These are phyloP conservation scores for Epizoanthus stellaris DNA, from an alignment of 92 coral and sea anemone genomes.

Conservation along the genomic window DNA sequence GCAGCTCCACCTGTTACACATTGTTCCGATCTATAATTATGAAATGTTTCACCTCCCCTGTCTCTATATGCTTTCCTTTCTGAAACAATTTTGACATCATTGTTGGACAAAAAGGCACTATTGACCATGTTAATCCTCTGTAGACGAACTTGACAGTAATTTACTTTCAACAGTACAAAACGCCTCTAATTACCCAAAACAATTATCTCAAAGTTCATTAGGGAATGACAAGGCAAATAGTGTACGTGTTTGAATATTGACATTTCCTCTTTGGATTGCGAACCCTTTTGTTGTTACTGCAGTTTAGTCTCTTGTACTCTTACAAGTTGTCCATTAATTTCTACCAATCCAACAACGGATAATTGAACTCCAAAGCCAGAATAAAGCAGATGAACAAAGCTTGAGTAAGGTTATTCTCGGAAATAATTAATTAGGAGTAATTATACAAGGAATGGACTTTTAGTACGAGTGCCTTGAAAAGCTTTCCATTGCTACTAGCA, in stretches of 20 bases:
- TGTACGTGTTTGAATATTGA: neutral
- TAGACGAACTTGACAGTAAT: constrained; percentile 10
- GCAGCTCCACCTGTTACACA: constrained; percentile 3
- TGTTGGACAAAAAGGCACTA: neutral
- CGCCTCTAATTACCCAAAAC: neutral
- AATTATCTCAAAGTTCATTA: constrained; percentile 6
- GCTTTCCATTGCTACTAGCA: neutral
- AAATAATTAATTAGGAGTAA: neutral
- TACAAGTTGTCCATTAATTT: constrained; percentile 21
- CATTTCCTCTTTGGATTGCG: constrained; percentile 10
- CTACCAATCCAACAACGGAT: constrained; percentile 20
- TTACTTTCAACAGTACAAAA: constrained; percentile 17
- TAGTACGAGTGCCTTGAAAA: neutral
- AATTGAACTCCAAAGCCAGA: constrained; percentile 5
- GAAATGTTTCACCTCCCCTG: neutral
- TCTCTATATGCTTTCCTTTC: neutral
- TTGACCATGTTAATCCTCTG: neutral
- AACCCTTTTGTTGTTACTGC: constrained; percentile 8
- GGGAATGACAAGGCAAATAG: neutral
- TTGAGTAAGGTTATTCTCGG: neutral
- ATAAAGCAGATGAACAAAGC: neutral
- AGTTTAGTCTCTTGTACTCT: constrained; percentile 6
- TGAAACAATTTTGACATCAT: constrained; percentile 13
- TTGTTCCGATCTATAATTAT: neutral
- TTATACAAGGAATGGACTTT: neutral